phyloP scores from a whole-genome alignment of 2,113 vertebrate genomes.

The Conger conger region DNA sequence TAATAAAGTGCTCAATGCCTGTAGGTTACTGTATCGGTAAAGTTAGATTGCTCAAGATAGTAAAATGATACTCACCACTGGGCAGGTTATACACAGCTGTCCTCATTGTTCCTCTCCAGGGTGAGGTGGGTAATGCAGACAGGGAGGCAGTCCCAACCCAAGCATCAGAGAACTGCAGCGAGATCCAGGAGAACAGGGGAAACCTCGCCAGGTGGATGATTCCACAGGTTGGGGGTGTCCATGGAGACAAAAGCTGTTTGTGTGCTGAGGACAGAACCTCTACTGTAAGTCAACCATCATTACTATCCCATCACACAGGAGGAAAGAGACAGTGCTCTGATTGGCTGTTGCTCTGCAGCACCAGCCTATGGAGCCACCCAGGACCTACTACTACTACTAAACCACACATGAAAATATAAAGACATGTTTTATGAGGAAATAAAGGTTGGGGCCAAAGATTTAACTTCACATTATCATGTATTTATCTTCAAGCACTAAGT shows the following conservation, averaged over 20 bases:
- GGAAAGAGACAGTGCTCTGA: background rate
- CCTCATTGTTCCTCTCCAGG: slow-evolving; percentile 20
- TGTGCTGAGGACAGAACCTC: background rate
- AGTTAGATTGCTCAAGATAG: no score
- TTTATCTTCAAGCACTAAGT: background rate
- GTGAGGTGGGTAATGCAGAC: background rate
- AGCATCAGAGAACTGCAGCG: background rate
- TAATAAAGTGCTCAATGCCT: no score
- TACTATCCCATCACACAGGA: background rate
- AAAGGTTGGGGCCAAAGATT: background rate
- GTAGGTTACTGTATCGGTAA: no score
- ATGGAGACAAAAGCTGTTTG: background rate
- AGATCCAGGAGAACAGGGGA: slow-evolving; percentile 18
- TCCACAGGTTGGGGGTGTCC: background rate
- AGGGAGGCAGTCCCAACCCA: background rate
- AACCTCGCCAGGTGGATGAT: background rate
- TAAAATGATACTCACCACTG: slow-evolving; percentile 25
- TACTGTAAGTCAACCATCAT: background rate
- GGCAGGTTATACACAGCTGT: background rate
- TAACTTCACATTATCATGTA: slow-evolving; percentile 10
- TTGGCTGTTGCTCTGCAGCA: background rate
- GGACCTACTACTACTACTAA: slow-evolving; percentile 1
- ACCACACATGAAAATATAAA: no score
- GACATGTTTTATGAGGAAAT: background rate
- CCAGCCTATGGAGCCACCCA: background rate